Evolutionary conservation across 2,888 invertebrate species (phyloP).

Genomic region (Smittia aterrima): DNA sequence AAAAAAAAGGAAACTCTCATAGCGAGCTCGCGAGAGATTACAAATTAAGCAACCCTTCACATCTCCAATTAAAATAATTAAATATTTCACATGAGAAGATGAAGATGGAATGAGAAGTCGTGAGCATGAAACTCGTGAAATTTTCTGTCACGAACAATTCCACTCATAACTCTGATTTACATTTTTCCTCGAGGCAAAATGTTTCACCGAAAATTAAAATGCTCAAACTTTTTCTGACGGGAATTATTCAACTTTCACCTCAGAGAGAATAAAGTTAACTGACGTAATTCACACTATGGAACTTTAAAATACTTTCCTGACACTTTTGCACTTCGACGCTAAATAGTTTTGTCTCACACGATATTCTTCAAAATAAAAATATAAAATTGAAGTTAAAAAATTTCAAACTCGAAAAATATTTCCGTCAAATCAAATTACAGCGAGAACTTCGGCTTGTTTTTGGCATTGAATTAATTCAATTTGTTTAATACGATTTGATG

Average conservation of each 20-base stretch:
- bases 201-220: not conserved
- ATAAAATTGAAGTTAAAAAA: not conserved
- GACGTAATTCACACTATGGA: not conserved
- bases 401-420: constrained; percentile 13
- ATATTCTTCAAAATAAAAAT: no score
- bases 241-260: not conserved
- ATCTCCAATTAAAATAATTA: not conserved
- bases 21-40: not conserved
- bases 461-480: constrained; percentile 40
- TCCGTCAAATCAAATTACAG: constrained; percentile 21
- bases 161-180: not conserved
- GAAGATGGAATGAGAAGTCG: not conserved
- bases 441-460: constrained; percentile 29
- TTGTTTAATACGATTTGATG: constrained; percentile 34
- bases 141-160: not conserved
- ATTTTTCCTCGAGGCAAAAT: not conserved
- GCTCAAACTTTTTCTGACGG: not conserved
- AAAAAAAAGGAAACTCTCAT: no score
- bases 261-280: not conserved
- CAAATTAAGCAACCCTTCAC: constrained; percentile 3
- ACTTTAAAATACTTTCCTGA: no score
- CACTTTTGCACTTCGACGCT: no score
- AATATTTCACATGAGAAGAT: not conserved
- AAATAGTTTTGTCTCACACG: no score
- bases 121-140: not conserved